These are phyloP conservation scores for Drosophila burlai DNA, from an alignment of 1,140 invertebrate genomes.

Conservation along the genomic window DNA sequence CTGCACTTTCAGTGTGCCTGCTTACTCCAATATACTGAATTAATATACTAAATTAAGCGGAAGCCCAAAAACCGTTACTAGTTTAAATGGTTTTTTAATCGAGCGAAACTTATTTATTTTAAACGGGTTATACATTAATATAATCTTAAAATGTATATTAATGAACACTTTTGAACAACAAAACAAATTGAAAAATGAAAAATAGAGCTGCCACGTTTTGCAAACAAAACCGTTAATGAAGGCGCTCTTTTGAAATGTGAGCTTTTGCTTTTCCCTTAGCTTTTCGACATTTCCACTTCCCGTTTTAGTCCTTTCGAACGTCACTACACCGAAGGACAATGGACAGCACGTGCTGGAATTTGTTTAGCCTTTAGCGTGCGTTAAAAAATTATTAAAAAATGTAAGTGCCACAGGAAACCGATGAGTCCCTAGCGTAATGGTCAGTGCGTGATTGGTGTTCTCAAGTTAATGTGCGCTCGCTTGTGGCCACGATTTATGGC, in stretches of 20 bases:
- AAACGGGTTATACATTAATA: background rate
- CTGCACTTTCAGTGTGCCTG: background rate
- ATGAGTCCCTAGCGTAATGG: constrained; percentile 34
- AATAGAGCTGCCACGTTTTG: constrained; percentile 1
- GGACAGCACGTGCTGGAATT: constrained; percentile 55
- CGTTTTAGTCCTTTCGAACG: constrained; percentile 18
- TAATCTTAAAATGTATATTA: too few species aligned
- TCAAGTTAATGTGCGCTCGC: constrained; percentile 24
- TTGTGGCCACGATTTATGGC: constrained; percentile 41
- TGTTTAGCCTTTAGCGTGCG: constrained; percentile 36
- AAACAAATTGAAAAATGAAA: background rate
- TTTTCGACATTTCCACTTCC: constrained; percentile 11
- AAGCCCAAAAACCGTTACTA: background rate
- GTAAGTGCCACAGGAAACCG: constrained; percentile 28
- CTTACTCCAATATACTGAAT: background rate
- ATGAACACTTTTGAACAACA: too few species aligned
- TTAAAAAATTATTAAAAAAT: constrained; percentile 51
- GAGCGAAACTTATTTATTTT: background rate
- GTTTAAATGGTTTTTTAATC: background rate
- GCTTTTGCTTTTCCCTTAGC: constrained; percentile 25
- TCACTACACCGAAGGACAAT: constrained; percentile 44
- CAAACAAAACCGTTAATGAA: background rate
- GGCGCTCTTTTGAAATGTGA: constrained; percentile 24
- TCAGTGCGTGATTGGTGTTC: constrained; percentile 55
- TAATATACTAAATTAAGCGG: background rate